These are phyloP conservation scores for Apantesis nais DNA, from an alignment of 2,888 invertebrate genomes.

Conservation along the genomic window DNA sequence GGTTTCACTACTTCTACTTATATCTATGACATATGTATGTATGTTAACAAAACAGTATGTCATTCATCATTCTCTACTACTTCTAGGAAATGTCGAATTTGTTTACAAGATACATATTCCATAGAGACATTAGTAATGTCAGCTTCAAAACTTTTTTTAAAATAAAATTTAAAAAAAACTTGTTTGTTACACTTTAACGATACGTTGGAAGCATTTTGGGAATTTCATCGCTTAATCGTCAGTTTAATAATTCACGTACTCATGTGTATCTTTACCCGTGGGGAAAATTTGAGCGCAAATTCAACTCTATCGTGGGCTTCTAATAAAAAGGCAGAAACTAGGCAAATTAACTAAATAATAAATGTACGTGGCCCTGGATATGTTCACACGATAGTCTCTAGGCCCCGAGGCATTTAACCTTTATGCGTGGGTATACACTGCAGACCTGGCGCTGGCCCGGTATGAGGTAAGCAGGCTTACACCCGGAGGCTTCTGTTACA, in stretches of 20 bases:
- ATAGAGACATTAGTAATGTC: not conserved
- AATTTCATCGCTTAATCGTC: slow-evolving; percentile 34
- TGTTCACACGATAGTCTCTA: slow-evolving; percentile 42
- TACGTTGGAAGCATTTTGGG: slow-evolving; percentile 30
- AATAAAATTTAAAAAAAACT: slow-evolving; percentile 24
- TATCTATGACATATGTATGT: no score
- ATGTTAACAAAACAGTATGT: no score
- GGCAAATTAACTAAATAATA: slow-evolving; percentile 51
- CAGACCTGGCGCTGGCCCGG: slow-evolving; percentile 21
- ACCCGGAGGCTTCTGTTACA: slow-evolving; percentile 26
- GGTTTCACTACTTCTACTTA: no score
- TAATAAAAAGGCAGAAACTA: slow-evolving; percentile 50
- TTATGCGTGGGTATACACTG: slow-evolving; percentile 29
- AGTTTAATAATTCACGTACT: slow-evolving; percentile 45
- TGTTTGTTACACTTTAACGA: slow-evolving; percentile 24
- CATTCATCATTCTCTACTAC: no score
- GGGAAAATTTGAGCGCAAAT: slow-evolving; percentile 43
- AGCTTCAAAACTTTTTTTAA: not conserved
- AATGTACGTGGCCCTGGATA: slow-evolving; percentile 46
- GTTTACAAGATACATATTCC: not conserved
- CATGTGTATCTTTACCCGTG: slow-evolving; percentile 45
- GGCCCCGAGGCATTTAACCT: slow-evolving; percentile 41
- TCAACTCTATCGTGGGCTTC: slow-evolving; percentile 43
- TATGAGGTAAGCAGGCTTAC: slow-evolving; percentile 43
- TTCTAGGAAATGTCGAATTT: not conserved